Percentiles rank a stretch among this genome's conserved stretches.
phyloP scores from a whole-genome alignment of 2,888 invertebrate genomes.

The Zygaena filipendulae region DNA sequence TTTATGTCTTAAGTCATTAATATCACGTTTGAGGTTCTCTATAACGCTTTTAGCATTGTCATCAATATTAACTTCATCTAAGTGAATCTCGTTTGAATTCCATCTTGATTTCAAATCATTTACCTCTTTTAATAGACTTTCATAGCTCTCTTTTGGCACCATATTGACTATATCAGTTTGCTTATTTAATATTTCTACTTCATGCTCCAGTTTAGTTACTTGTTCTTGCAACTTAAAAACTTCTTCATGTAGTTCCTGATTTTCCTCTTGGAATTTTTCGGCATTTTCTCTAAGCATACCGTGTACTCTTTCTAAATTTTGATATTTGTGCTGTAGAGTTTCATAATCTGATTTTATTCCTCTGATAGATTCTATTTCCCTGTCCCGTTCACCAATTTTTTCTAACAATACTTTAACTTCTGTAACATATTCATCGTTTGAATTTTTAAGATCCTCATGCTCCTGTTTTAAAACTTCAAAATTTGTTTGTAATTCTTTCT shows the following conservation, averaged over 20 bases:
- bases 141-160: slow-evolving; percentile 44
- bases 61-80: slow-evolving; percentile 56
- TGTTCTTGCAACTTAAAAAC: slow-evolving; percentile 58
- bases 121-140: slow-evolving; percentile 40
- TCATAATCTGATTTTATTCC: slow-evolving; percentile 37
- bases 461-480: slow-evolving; percentile 57
- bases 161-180: slow-evolving; percentile 31
- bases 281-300: slow-evolving; percentile 51
- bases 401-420: slow-evolving; percentile 46
- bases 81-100: slow-evolving; percentile 33
- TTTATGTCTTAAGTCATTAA: slow-evolving; percentile 46
- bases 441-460: slow-evolving; percentile 48
- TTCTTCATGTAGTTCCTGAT: slow-evolving; percentile 62
- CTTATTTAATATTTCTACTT: slow-evolving; percentile 41
- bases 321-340: slow-evolving; percentile 53
- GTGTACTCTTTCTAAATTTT: slow-evolving; percentile 55
- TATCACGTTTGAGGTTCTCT: slow-evolving; percentile 57
- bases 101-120: slow-evolving; percentile 39
- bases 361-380: slow-evolving; percentile 37
- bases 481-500: slow-evolving; percentile 63
- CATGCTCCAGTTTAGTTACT: slow-evolving; percentile 55
- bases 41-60: slow-evolving; percentile 62
- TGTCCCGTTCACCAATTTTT: slow-evolving; percentile 54
- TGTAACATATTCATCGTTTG: slow-evolving; percentile 52
- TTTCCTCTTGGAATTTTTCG: slow-evolving; percentile 63